Conservation (phyloP, 2,113 vertebrate genomes). For the Rhizomys pruinosus region DNA sequence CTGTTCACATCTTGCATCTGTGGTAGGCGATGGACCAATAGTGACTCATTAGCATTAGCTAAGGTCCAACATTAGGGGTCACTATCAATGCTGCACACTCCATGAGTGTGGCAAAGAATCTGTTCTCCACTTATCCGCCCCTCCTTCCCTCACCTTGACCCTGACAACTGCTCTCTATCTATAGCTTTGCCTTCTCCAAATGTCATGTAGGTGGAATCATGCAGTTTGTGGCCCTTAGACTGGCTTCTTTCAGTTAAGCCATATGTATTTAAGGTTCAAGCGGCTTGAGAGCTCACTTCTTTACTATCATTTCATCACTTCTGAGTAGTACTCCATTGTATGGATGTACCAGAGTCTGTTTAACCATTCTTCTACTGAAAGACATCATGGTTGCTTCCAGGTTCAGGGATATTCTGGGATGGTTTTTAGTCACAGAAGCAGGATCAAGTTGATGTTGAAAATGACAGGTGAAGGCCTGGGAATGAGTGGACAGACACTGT, state of each 20-base stretch:
- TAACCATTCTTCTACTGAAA: not conserved
- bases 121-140: not conserved
- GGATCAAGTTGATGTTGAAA: not conserved
- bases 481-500: not conserved
- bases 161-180: not conserved
- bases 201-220: fast-evolving
- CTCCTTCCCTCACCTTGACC: no score
- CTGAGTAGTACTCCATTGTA: not conserved
- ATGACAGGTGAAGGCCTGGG: not conserved
- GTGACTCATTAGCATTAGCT: not conserved
- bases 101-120: not conserved
- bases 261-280: not conserved
- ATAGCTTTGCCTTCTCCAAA: not conserved
- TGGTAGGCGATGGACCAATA: not conserved
- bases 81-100: not conserved
- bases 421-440: not conserved
- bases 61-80: not conserved
- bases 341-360: not conserved
- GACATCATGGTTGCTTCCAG: not conserved
- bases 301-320: not conserved
- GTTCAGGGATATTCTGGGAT: not conserved
- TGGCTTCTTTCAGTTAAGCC: not conserved
- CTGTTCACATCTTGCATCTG: not conserved
- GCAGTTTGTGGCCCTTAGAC: not conserved
- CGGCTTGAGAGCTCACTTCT: not conserved